Conservation (phyloP, 2,888 invertebrate species). For the Mamestra brassicae region DNA sequence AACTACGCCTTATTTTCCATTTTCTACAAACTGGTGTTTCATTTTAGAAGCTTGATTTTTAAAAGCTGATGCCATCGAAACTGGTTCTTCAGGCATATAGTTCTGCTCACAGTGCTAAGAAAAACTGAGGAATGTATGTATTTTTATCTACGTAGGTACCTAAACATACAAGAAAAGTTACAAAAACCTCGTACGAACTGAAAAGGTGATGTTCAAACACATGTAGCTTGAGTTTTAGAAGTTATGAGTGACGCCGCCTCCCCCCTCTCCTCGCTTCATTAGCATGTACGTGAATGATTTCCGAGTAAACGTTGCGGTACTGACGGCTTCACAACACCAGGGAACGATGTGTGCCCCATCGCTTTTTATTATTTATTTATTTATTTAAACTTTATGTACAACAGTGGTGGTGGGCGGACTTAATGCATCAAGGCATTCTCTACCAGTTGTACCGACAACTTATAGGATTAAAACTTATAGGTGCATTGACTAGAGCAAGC, state of each 20-base stretch:
- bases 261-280: conserved; percentile 18
- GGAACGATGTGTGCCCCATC: not conserved
- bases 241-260: conserved; percentile 28
- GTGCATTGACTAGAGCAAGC: no score
- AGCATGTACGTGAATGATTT: conserved; percentile 48
- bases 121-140: no score
- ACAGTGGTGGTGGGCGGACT: no score
- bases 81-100: not conserved
- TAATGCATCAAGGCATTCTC: no score
- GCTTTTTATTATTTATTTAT: no score
- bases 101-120: no score
- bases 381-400: no score
- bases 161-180: not conserved
- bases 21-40: not conserved
- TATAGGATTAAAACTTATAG: no score
- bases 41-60: not conserved
- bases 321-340: not conserved
- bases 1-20: not conserved
- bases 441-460: no score
- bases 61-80: not conserved
- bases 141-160: not conserved
- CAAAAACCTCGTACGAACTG: conserved; percentile 17
- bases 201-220: conserved; percentile 19
- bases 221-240: conserved; percentile 35
- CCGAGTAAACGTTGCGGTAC: conserved; percentile 18